Evolutionary conservation across 2,113 vertebrate species (phyloP), one percentile per base, ranked within the genome.

Genomic region (Anguilla rostrata): DNA sequence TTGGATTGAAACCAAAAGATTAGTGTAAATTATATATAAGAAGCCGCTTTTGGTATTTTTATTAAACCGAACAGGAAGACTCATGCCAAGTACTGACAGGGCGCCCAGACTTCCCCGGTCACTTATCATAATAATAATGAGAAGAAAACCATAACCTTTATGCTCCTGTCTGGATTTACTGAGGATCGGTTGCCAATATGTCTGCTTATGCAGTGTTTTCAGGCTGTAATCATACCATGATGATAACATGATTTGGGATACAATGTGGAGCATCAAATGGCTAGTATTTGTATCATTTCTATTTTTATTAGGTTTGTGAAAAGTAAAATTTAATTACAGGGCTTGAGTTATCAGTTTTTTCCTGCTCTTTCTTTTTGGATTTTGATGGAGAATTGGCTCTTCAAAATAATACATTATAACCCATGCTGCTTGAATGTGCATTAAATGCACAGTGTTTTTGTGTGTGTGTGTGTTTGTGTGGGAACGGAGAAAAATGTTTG

Each of bases 361-460:
- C 34, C 71, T 75, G 11, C 2, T 66, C 7, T 75, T 1, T 75
- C n/a, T 34, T 75, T 75, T n/a, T 75, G 26, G 9, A 22, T 75
- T 75, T 75, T 2, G 34, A 34, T 34, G n/a, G 49, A 66, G 18
- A 60, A 14, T 14, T 66, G 18, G 60, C 60, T 66, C 60, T 66
- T 26, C 34, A 34, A 34, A 34, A 34, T 34, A 34, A 60, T 60
- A 60, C 56, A 60, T 60, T 26, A 20, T 85, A 15, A 53, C n/a
- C 16, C 12, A 49, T 85, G 66, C 71, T 39, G 14, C 41, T n/a
- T 78, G 66, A 78, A 29, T 49, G 41, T 41, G 26, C 84, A 56
- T 85, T 85, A 85, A 85, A 85, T 56, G 41, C 46, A 34, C 82
- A 57, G 8, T 41, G 1, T 34, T 9, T 79, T 16, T 34, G 34